A percentile compares a stretch with the other conserved stretches of the same genome.
Evolutionary conservation across 2,797 vertebrate genomes (phyloP).

Genomic region (Gephyroberyx darwinii): DNA sequence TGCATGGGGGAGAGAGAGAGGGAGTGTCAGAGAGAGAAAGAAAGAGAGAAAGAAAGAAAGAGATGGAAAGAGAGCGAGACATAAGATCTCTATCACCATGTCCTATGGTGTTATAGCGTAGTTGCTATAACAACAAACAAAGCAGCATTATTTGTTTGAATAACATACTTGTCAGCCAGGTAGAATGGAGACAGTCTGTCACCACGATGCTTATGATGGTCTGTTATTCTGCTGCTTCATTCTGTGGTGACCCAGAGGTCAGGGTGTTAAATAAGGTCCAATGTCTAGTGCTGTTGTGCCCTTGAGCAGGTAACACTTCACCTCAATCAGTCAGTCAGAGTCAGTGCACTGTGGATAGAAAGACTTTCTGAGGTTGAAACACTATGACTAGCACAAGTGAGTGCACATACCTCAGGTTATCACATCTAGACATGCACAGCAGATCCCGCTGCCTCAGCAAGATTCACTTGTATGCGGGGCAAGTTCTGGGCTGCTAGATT

Average conservation of each 20-base stretch:
- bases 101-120: constrained; percentile 13
- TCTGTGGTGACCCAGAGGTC: constrained; percentile 28
- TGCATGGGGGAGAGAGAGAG: no score
- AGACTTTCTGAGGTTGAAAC: constrained; percentile 1
- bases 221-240: constrained; percentile 24
- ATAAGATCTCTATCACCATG: constrained; percentile 32
- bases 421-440: constrained; percentile 32
- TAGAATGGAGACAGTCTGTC: constrained; percentile 33
- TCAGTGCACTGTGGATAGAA: background rate
- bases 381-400: constrained; percentile 20
- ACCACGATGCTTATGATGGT: constrained; percentile 6
- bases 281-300: constrained; percentile 1
- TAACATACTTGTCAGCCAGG: constrained; percentile 41
- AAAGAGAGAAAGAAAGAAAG: no score
- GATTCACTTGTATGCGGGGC: constrained; percentile 1
- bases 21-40: background rate
- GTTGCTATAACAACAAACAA: constrained; percentile 72
- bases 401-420: constrained; percentile 27
- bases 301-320: constrained; percentile 24
- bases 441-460: constrained; percentile 32
- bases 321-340: no score
- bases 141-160: constrained; percentile 63
- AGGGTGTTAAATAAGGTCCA: constrained; percentile 11
- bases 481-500: constrained; percentile 12
- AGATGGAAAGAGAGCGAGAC: constrained; percentile 19